Percentiles rank a stretch among this genome's conserved stretches.
Evolutionary conservation across 2,888 invertebrate genomes (phyloP).

Genomic region (Metellina segmentata): DNA sequence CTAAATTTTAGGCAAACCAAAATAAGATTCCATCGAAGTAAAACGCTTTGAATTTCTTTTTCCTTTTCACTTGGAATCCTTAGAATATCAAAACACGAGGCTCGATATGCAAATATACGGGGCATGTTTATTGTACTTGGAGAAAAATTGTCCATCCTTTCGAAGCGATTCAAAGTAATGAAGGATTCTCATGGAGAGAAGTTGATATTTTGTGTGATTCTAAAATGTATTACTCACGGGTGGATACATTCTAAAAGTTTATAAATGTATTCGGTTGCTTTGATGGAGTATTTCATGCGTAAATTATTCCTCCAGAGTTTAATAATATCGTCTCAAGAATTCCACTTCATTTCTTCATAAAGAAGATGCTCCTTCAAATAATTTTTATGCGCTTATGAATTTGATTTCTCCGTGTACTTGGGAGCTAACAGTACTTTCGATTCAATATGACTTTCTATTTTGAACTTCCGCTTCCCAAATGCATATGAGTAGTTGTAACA

Average conservation of each 20-base stretch:
- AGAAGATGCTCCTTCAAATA: conserved; percentile 13
- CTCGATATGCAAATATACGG: conserved; percentile 50
- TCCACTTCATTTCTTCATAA: background rate
- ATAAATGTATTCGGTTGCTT: conserved; percentile 29
- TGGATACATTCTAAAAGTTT: conserved; percentile 40
- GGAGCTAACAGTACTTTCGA: too few relatives aligned
- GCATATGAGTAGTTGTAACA: too few relatives aligned
- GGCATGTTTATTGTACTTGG: conserved; percentile 47
- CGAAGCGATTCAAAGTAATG: conserved; percentile 27
- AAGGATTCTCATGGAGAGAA: conserved; percentile 14
- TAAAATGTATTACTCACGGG: conserved; percentile 29
- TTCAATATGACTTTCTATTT: too few relatives aligned
- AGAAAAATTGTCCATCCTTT: conserved; percentile 28
- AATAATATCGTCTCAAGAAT: conserved; percentile 22
- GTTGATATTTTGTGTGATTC: conserved; percentile 36
- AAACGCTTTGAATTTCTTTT: conserved; percentile 34
- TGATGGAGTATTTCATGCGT: conserved; percentile 35
- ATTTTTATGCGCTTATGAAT: conserved; percentile 38
- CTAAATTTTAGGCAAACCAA: conserved; percentile 17
- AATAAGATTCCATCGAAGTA: conserved; percentile 38
- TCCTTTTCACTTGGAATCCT: conserved; percentile 22
- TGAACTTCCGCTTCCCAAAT: too few relatives aligned
- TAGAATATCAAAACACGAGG: conserved; percentile 42
- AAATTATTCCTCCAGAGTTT: conserved; percentile 42
- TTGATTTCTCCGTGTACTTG: conserved; percentile 1